These are phyloP conservation scores for Phyllopteryx taeniolatus DNA, from an alignment of 2,113 vertebrate genomes.

Conservation along the genomic window DNA sequence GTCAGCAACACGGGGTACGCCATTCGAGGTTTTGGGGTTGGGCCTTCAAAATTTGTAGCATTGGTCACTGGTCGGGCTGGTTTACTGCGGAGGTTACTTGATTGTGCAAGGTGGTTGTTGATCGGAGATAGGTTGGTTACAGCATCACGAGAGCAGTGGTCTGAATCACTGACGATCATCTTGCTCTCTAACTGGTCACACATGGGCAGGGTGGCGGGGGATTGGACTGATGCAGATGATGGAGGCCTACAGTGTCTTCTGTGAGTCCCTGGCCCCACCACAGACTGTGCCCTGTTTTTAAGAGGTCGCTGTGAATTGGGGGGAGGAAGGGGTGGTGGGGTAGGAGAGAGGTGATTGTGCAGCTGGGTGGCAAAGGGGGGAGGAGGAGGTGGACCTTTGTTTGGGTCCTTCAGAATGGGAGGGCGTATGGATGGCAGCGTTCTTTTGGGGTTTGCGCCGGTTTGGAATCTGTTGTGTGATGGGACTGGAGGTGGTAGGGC, in stretches of 20 bases:
- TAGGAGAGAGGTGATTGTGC: conserved; percentile 2
- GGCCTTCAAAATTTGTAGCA: not conserved
- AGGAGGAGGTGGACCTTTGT: conserved; percentile 50
- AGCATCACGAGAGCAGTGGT: not conserved
- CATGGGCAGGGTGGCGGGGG: conserved; percentile 56
- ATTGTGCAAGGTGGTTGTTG: not conserved
- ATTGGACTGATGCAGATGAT: not conserved
- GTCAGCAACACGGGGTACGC: not conserved
- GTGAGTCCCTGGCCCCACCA: not conserved
- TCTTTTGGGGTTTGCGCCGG: conserved; percentile 51
- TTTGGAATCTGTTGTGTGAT: conserved; percentile 60
- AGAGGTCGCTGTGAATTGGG: conserved; percentile 20
- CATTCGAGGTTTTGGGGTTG: not conserved
- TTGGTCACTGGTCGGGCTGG: not conserved
- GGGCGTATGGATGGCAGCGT: conserved; percentile 31
- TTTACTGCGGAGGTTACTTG: conserved; percentile 5
- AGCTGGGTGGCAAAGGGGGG: conserved; percentile 41
- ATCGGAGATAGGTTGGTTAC: conserved; percentile 23
- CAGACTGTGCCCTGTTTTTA: not conserved
- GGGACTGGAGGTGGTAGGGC: conserved; percentile 60
- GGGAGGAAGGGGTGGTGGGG: conserved; percentile 23
- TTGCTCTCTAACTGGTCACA: conserved; percentile 53
- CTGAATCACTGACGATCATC: conserved; percentile 27
- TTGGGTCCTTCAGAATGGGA: conserved; percentile 21
- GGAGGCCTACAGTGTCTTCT: conserved; percentile 30